These are phyloP conservation scores for Caenorhabditis uteleia DNA, from an alignment of 2,888 invertebrate genomes.

Conservation along the genomic window DNA sequence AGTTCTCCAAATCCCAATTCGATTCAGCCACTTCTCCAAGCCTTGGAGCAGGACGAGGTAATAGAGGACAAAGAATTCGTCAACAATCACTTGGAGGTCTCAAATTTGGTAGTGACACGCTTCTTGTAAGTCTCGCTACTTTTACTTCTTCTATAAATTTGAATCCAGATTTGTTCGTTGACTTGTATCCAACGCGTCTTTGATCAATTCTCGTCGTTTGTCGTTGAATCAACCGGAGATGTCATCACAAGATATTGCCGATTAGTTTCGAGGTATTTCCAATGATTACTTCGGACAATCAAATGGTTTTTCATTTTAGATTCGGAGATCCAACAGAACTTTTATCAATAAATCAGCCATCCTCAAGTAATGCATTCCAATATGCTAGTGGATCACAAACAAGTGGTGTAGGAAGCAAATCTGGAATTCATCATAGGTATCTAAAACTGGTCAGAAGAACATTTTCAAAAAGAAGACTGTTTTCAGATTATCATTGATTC, in stretches of 20 bases:
- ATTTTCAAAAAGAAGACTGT: too few relatives aligned
- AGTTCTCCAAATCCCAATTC: constrained; percentile 25
- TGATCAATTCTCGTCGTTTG: constrained; percentile 54
- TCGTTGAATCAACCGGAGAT: constrained; percentile 40
- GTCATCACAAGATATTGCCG: constrained; percentile 36
- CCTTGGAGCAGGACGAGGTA: constrained; percentile 2
- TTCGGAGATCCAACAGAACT: constrained; percentile 33
- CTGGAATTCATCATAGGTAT: constrained; percentile 34
- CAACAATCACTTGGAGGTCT: constrained; percentile 52
- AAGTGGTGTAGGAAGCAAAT: constrained; percentile 23
- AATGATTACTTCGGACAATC: not conserved
- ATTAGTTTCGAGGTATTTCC: constrained; percentile 15
- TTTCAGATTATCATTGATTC: constrained; percentile 40
- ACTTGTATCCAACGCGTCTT: constrained; percentile 61
- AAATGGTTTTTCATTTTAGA: not conserved
- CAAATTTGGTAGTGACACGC: constrained; percentile 45
- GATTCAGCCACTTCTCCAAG: constrained; percentile 13
- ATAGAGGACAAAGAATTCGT: constrained; percentile 44
- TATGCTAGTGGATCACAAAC: constrained; percentile 21
- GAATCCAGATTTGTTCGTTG: constrained; percentile 59
- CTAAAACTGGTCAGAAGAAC: too few relatives aligned
- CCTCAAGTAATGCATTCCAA: constrained; percentile 13
- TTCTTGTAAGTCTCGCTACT: constrained; percentile 36
- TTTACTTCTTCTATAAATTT: not conserved
- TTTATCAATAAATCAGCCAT: constrained; percentile 25